Conservation (phyloP, 1,140 invertebrate species). For the Drosophila jambulina region DNA sequence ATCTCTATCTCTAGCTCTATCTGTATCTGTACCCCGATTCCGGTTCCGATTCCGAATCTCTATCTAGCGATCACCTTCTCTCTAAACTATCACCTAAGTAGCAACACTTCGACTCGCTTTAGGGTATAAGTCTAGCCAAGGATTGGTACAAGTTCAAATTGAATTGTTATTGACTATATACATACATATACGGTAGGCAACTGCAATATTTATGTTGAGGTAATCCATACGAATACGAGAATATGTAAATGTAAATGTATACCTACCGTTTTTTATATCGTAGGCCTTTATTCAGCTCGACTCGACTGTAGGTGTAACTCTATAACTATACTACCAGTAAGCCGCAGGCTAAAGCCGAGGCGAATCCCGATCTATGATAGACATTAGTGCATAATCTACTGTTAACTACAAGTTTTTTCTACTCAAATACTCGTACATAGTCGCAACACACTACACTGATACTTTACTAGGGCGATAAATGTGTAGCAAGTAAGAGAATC, state of each 20-base stretch:
- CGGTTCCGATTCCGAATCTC: conserved; percentile 7
- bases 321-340: conserved; percentile 38
- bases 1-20: conserved; percentile 20
- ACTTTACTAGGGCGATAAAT: conserved; percentile 74
- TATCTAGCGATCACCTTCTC: conserved; percentile 29
- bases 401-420: conserved; percentile 80
- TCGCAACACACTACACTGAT: conserved; percentile 72
- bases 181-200: conserved; percentile 53
- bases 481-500: conserved; percentile 65
- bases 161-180: conserved; percentile 75
- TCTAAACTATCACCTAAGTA: conserved; percentile 46
- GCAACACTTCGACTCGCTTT: conserved; percentile 54
- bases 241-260: conserved; percentile 48
- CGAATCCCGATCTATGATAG: conserved; percentile 63
- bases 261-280: conserved; percentile 76
- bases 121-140: conserved; percentile 57
- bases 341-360: conserved; percentile 43
- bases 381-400: conserved; percentile 68
- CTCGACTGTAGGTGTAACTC: conserved; percentile 67
- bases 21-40: conserved; percentile 11
- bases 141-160: conserved; percentile 76
- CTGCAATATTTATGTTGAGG: conserved; percentile 76
- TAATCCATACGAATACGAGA: conserved; percentile 23
- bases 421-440: conserved; percentile 63
- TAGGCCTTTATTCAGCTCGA: conserved; percentile 77